Conservation (phyloP, 2,113 vertebrate species). For the Pelusios castaneus region DNA sequence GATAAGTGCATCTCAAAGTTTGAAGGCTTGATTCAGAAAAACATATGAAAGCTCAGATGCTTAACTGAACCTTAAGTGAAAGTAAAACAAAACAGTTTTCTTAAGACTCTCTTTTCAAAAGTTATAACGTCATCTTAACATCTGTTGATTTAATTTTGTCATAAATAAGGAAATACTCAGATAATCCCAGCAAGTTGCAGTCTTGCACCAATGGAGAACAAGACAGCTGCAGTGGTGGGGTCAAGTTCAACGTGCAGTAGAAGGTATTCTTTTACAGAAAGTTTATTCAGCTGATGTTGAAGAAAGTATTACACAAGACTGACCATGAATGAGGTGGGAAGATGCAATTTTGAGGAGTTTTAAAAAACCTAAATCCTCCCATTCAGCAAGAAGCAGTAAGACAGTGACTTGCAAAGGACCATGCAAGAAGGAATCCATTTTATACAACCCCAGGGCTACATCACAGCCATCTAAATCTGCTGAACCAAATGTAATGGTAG, state of each 20-base stretch:
- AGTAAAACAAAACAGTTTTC: neutral
- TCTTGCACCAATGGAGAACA: neutral
- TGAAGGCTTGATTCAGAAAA: neutral
- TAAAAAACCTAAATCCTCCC: neutral
- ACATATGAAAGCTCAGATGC: neutral
- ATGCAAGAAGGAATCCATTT: neutral
- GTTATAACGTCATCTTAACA: neutral
- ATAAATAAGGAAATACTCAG: neutral
- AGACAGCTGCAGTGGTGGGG: neutral
- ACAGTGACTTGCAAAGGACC: neutral
- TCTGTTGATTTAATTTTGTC: neutral
- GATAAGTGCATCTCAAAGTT: neutral
- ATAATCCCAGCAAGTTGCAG: neutral
- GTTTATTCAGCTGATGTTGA: neutral
- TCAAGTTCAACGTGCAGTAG: neutral
- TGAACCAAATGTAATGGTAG: neutral
- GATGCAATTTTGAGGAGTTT: neutral
- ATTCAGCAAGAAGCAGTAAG: neutral
- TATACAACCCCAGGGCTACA: neutral
- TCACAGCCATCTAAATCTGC: neutral
- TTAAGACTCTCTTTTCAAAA: neutral
- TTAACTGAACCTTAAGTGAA: conserved; percentile 16
- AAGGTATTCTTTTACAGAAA: neutral
- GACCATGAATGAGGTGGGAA: neutral
- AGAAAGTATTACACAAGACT: neutral